A percentile compares a stretch with the other conserved stretches of the same genome.
Conservation (phyloP, 2,113 vertebrate species). For the Phoenicopterus ruber region DNA sequence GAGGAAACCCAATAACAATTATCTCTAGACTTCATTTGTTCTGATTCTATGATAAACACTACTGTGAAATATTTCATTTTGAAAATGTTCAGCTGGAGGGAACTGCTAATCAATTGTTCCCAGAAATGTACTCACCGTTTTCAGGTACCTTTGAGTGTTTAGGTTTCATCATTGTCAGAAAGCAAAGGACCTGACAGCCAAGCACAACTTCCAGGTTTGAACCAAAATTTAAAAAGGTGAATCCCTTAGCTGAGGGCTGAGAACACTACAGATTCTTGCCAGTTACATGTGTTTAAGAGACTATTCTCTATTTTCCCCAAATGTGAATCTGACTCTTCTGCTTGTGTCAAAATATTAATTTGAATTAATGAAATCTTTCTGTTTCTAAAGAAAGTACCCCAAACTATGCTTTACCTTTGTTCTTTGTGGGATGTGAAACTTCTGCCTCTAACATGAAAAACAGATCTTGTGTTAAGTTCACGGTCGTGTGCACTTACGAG, state of each 20-base stretch:
- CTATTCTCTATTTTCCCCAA: background rate
- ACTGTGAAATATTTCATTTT: background rate
- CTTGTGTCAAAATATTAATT: background rate
- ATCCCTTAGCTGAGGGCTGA: background rate
- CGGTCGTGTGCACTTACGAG: background rate
- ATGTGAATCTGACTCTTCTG: background rate
- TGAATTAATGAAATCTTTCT: background rate
- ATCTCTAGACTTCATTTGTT: background rate
- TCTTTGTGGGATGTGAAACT: background rate
- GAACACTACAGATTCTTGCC: background rate
- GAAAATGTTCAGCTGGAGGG: background rate
- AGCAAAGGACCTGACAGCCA: background rate
- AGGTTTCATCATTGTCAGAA: background rate
- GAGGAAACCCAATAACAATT: background rate
- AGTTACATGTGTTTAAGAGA: background rate
- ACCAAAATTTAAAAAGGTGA: background rate
- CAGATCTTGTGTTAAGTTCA: background rate
- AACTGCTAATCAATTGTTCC: background rate
- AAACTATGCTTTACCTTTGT: background rate
- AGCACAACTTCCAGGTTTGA: background rate
- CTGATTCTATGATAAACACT: background rate
- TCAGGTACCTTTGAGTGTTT: background rate
- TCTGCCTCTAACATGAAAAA: background rate
- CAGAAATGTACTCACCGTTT: background rate
- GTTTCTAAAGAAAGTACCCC: background rate